Evolutionary conservation across 2,113 vertebrate genomes (phyloP).

Genomic region (Galemys pyrenaicus): DNA sequence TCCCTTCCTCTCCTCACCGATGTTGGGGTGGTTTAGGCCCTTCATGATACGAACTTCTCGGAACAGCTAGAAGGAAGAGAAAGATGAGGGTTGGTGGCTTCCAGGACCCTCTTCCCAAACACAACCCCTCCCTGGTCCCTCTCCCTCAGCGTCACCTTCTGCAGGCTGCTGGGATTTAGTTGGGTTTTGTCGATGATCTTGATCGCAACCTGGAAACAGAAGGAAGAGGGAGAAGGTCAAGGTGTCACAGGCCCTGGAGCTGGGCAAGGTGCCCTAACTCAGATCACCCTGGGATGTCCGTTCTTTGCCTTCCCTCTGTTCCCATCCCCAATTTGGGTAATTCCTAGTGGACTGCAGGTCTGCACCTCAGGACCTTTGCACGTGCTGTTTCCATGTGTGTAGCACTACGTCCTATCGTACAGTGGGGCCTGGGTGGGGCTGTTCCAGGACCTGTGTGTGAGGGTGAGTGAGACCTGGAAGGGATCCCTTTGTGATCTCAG

Average conservation of each 20-base stretch:
- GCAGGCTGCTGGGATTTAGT: constrained; percentile 79
- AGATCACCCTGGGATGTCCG: not conserved
- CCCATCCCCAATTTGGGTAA: not conserved
- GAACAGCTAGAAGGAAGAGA: constrained; percentile 88
- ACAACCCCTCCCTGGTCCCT: accelerated
- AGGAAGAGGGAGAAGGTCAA: not conserved
- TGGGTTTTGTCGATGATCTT: constrained; percentile 88
- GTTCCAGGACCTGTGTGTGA: constrained; percentile 71
- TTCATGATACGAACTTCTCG: constrained; percentile 97
- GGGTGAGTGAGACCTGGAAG: constrained; percentile 63
- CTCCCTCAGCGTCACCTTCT: constrained; percentile 60
- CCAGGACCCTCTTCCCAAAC: not conserved
- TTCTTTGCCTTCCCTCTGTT: not conserved
- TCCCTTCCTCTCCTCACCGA: constrained; percentile 86
- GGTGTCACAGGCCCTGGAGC: not conserved
- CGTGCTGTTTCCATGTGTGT: not conserved
- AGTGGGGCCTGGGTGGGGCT: not conserved
- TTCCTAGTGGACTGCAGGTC: not conserved
- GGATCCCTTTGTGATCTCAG: not conserved
- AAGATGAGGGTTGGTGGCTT: not conserved
- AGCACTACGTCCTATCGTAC: not conserved
- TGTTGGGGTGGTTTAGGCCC: constrained; percentile 95
- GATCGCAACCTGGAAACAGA: constrained; percentile 85
- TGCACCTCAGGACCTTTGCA: not conserved
- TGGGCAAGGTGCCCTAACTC: not conserved